Evolutionary conservation across 1,140 invertebrate species (phyloP).

Genomic region (Penaeus indicus): DNA sequence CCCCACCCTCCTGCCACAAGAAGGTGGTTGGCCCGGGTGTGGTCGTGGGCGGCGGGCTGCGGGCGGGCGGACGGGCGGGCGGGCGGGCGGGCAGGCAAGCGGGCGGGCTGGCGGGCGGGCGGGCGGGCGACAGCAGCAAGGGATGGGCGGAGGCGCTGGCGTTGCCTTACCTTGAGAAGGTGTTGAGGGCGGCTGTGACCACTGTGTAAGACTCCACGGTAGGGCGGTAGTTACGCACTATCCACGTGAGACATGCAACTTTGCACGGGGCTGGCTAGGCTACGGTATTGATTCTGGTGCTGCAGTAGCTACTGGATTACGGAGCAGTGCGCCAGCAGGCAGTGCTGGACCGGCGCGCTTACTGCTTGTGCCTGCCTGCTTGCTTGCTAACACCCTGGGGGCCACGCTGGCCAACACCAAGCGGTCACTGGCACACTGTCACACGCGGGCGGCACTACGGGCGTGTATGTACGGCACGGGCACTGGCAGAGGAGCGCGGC

Average conservation of each 20-base stretch:
- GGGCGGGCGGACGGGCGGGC: neutral
- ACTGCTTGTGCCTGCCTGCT: too few species aligned
- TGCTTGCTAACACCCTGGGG: too few species aligned
- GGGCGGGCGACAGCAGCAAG: too few species aligned
- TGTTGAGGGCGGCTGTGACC: too few species aligned
- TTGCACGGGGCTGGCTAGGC: conserved; percentile 28
- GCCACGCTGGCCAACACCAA: too few species aligned
- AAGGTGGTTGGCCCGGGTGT: conserved; percentile 28
- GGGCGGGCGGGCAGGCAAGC: neutral
- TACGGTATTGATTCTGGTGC: conserved; percentile 24
- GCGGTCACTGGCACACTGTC: too few species aligned
- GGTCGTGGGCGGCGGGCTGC: conserved; percentile 16
- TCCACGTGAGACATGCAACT: conserved; percentile 29
- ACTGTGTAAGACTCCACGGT: neutral
- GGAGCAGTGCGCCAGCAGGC: conserved; percentile 13
- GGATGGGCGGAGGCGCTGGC: too few species aligned
- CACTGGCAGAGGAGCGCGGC: too few species aligned
- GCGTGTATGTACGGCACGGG: too few species aligned
- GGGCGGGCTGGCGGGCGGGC: too few species aligned
- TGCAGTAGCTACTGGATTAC: conserved; percentile 32
- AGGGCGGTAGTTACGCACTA: conserved; percentile 16
- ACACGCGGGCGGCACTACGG: too few species aligned
- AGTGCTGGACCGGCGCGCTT: neutral
- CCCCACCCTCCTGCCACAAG: neutral
- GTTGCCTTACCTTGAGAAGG: too few species aligned